These are phyloP conservation scores for Pholis gunnellus DNA, from an alignment of 2,113 vertebrate species.

Conservation along the genomic window DNA sequence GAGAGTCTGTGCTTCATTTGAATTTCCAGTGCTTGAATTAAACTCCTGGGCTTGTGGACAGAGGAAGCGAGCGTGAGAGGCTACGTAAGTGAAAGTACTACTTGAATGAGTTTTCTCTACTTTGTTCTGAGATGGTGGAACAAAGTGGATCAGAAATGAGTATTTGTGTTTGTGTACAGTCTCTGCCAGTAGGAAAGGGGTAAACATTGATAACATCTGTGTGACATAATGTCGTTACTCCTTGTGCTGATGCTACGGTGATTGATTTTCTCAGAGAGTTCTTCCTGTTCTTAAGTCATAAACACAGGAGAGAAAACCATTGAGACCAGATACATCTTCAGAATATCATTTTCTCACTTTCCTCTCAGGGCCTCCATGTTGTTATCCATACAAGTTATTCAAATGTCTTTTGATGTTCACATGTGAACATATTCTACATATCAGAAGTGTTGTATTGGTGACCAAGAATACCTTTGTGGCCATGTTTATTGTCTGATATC, in stretches of 20 bases:
- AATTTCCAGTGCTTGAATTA: constrained; percentile 47
- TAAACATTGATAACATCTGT: neutral
- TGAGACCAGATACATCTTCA: too few relatives aligned
- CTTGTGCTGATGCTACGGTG: neutral
- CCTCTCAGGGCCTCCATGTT: too few relatives aligned
- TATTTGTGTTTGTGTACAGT: neutral
- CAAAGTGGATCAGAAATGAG: neutral
- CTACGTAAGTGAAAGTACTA: constrained; percentile 2
- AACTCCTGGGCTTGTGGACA: constrained; percentile 12
- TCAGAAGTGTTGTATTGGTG: neutral
- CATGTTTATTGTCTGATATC: neutral
- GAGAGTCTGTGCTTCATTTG: constrained; percentile 50
- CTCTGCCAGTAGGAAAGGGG: neutral
- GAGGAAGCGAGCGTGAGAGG: constrained; percentile 1
- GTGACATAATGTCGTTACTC: neutral
- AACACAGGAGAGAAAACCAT: too few relatives aligned
- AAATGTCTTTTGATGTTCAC: too few relatives aligned
- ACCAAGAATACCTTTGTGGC: neutral
- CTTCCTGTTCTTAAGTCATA: too few relatives aligned
- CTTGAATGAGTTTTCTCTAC: constrained; percentile 18
- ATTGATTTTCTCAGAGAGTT: too few relatives aligned
- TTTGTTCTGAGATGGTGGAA: neutral
- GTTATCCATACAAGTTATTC: too few relatives aligned
- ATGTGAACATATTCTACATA: neutral
- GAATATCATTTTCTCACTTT: too few relatives aligned